phyloP scores from a whole-genome alignment of 2,888 invertebrate genomes.

The Drosophila mayaguana region DNA sequence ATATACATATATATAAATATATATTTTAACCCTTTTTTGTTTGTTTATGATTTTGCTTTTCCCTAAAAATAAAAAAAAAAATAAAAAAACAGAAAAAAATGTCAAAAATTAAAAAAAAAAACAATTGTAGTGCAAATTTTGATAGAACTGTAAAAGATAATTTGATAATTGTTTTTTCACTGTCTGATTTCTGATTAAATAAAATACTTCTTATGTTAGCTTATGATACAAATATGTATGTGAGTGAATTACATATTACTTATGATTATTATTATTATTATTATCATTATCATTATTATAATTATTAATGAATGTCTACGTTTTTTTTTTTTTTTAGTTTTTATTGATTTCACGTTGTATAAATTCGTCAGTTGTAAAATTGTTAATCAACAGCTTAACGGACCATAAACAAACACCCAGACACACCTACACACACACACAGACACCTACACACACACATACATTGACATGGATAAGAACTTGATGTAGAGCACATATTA shows the following conservation, averaged over 20 bases:
- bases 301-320: conserved; percentile 43
- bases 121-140: conserved; percentile 45
- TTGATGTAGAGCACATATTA: conserved; percentile 55
- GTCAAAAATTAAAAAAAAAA: neutral
- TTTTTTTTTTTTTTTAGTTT: conserved; percentile 47
- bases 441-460: neutral
- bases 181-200: conserved; percentile 51
- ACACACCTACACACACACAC: neutral
- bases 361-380: conserved; percentile 73
- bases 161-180: conserved; percentile 55
- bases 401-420: neutral
- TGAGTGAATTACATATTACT: conserved; percentile 37
- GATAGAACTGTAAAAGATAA: conserved; percentile 43
- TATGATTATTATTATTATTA: conserved; percentile 39
- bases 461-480: conserved; percentile 31
- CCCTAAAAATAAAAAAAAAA: conserved; percentile 11
- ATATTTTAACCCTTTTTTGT: neutral
- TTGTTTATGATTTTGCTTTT: conserved; percentile 4
- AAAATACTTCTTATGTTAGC: conserved; percentile 29
- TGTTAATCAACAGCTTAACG: conserved; percentile 52
- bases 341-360: conserved; percentile 60
- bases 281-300: conserved; percentile 35
- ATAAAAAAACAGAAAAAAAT: neutral
- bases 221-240: conserved; percentile 15
- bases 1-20: neutral